Conservation (phyloP, 2,113 vertebrate species). For the Chunga burmeisteri region DNA sequence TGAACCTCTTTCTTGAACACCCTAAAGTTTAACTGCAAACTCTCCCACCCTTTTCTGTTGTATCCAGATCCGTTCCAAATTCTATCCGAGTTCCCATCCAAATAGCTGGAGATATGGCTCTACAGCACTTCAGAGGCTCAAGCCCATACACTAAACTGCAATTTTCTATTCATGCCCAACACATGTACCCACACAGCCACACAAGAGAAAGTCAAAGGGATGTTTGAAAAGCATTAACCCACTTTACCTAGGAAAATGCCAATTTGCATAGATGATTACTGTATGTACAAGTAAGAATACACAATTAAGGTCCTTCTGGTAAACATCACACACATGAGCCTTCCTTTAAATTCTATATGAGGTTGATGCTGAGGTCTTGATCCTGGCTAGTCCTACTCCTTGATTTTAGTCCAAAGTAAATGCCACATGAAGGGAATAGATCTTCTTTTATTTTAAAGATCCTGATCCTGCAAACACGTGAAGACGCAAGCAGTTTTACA, state of each 20-base stretch:
- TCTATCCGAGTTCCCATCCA: not conserved
- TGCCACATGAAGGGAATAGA: not conserved
- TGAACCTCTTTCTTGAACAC: not conserved
- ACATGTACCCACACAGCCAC: not conserved
- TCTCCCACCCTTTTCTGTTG: not conserved
- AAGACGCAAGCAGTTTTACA: not conserved
- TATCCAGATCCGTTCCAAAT: not conserved
- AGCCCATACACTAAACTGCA: not conserved
- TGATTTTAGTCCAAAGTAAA: not conserved
- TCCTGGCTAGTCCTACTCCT: not conserved
- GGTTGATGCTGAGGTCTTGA: not conserved
- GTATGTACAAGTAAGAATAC: slow-evolving; percentile 11
- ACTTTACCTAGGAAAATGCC: not conserved
- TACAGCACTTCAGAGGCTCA: not conserved
- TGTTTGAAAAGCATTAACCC: slow-evolving; percentile 29
- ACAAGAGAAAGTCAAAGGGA: not conserved
- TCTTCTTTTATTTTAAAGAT: not conserved
- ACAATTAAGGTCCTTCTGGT: slow-evolving; percentile 7
- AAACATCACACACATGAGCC: not conserved
- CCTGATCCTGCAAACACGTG: not conserved
- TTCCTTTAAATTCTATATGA: not conserved
- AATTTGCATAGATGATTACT: slow-evolving; percentile 42
- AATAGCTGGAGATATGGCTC: not conserved
- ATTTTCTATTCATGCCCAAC: not conserved
- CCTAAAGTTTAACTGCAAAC: not conserved